Conservation (phyloP, 2,113 vertebrate genomes). For the Puma concolor region DNA sequence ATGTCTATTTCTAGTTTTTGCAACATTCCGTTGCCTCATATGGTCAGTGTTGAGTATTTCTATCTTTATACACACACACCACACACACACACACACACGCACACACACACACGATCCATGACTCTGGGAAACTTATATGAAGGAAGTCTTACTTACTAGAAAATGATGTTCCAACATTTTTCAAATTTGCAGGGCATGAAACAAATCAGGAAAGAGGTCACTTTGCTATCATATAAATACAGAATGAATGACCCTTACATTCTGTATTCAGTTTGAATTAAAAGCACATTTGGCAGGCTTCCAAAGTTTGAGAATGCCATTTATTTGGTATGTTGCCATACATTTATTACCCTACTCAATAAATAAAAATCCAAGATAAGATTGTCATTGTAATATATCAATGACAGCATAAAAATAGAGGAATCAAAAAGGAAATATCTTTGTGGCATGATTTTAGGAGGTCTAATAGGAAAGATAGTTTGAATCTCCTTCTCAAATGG, state of each 20-base stretch:
- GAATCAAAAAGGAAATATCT: constrained; percentile 12
- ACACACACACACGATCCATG: neutral
- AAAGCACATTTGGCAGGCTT: constrained; percentile 67
- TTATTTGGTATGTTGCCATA: constrained; percentile 59
- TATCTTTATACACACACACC: neutral
- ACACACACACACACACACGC: too few relatives aligned
- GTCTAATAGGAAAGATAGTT: neutral
- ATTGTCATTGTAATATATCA: constrained; percentile 58
- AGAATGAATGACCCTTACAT: neutral
- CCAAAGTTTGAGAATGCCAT: constrained; percentile 54
- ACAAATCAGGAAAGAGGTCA: constrained; percentile 18
- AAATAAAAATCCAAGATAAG: constrained; percentile 72
- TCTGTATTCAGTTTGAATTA: constrained; percentile 63
- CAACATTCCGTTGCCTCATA: constrained; percentile 16
- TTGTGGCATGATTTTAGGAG: neutral
- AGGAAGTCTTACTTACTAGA: constrained; percentile 21
- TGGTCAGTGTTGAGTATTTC: neutral
- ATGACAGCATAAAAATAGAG: constrained; percentile 5
- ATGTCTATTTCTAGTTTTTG: constrained; percentile 16
- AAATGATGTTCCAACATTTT: constrained; percentile 3
- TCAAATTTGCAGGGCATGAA: constrained; percentile 12
- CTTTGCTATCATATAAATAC: constrained; percentile 44
- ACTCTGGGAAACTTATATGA: constrained; percentile 40
- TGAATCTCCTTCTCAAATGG: neutral
- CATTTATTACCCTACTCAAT: constrained; percentile 56